These are phyloP conservation scores for Notamacropus eugenii DNA, from an alignment of 2,797 vertebrate genomes.

Conservation along the genomic window DNA sequence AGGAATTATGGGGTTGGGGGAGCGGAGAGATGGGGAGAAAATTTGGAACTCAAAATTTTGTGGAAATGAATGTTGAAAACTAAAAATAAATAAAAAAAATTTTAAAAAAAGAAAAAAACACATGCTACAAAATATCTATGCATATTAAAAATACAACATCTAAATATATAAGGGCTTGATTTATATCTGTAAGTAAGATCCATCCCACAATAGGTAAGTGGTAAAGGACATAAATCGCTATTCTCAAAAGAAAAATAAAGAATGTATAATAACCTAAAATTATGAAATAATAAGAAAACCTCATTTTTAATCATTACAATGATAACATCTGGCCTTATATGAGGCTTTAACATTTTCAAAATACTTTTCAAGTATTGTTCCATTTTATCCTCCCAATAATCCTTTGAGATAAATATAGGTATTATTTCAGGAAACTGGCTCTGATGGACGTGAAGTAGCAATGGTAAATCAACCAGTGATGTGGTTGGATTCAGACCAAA, in stretches of 20 bases:
- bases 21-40: too few species aligned
- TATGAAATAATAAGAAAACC: neutral
- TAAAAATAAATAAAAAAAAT: too few species aligned
- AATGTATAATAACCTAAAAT: neutral
- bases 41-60: too few species aligned
- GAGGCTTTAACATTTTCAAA: too few species aligned
- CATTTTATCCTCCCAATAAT: neutral
- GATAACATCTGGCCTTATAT: neutral
- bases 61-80: too few species aligned
- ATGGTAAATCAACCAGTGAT: too few species aligned
- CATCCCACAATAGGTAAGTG: too few species aligned
- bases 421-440: constrained; percentile 1
- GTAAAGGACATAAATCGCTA: neutral
- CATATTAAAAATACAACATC: neutral
- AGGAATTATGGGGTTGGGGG: too few species aligned
- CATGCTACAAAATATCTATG: neutral
- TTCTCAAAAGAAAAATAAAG: neutral
- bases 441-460: neutral
- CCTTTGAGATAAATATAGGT: neutral
- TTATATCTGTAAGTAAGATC: too few species aligned
- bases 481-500: neutral
- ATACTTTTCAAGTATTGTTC: too few species aligned
- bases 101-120: too few species aligned
- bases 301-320: neutral
- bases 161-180: neutral